Conservation (phyloP, 2,113 vertebrate genomes). For the Myrmecobius fasciatus region DNA sequence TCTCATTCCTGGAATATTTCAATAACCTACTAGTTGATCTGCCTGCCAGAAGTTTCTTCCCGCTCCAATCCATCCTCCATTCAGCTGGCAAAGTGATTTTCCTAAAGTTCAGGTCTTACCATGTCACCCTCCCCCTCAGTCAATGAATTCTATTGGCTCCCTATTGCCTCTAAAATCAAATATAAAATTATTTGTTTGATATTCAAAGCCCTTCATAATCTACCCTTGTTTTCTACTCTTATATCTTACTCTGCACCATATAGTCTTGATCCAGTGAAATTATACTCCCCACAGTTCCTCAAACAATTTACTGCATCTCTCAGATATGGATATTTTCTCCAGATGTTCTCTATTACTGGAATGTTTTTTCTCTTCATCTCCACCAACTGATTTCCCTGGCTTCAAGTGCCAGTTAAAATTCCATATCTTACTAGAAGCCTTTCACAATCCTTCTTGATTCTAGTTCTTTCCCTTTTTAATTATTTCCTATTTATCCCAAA, state of each 20-base stretch:
- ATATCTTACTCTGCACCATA: not conserved
- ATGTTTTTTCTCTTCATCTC: not conserved
- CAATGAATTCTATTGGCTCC: not conserved
- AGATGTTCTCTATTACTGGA: not conserved
- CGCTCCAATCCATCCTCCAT: not conserved
- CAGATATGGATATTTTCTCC: not conserved
- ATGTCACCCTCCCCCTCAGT: not conserved
- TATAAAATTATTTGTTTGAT: not conserved
- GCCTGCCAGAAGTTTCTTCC: not conserved
- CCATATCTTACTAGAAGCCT: not conserved
- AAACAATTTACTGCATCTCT: not conserved
- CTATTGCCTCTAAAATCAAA: not conserved
- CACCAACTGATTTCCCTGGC: not conserved
- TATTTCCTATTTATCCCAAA: not conserved
- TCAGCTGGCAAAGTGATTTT: not conserved
- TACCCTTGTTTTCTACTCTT: not conserved
- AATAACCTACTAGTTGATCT: not conserved
- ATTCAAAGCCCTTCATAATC: not conserved
- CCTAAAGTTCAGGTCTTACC: not conserved
- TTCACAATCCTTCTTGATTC: not conserved
- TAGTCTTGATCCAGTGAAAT: not conserved
- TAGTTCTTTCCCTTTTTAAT: not conserved
- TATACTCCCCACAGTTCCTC: not conserved
- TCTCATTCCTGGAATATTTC: not conserved
- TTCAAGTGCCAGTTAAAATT: not conserved